Conservation (phyloP, 2,888 invertebrate genomes). For the Adelognathus sp. region DNA sequence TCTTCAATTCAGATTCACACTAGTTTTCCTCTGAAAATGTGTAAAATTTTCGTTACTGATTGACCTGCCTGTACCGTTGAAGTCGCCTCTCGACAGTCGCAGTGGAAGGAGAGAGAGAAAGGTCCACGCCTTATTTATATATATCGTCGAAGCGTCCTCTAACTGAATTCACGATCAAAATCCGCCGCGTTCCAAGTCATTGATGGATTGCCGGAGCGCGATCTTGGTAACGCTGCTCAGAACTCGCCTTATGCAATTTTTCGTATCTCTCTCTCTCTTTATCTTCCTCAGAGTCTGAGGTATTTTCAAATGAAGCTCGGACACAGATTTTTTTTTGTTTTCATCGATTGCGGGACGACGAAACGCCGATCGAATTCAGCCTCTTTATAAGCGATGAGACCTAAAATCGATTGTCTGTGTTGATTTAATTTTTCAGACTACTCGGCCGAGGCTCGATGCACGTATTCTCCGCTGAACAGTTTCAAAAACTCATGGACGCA, state of each 20-base stretch:
- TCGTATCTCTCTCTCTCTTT: not conserved
- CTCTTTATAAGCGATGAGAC: not conserved
- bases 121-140: conserved; percentile 76
- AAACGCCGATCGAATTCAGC: conserved; percentile 4
- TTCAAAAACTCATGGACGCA: conserved; percentile 85
- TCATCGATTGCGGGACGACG: not conserved
- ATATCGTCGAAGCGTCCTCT: conserved; percentile 71
- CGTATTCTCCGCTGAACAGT: conserved; percentile 93
- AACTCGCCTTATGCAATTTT: conserved; percentile 46
- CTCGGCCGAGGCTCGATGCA: conserved; percentile 98
- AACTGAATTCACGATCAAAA: conserved; percentile 79
- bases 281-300: conserved; percentile 29
- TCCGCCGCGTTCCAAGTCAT: conserved; percentile 78
- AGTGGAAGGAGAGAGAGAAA: too few relatives aligned
- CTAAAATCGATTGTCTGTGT: conserved; percentile 4
- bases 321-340: not conserved
- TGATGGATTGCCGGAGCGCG: conserved; percentile 74
- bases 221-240: conserved; percentile 63
- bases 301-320: conserved; percentile 70
- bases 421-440: conserved; percentile 83
- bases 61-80: too few relatives aligned
- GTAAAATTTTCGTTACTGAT: too few relatives aligned
- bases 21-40: too few relatives aligned
- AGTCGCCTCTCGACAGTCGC: not conserved
- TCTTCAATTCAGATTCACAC: too few relatives aligned